Conservation (phyloP, 2,113 vertebrate genomes). For the Pygathrix nemaeus region DNA sequence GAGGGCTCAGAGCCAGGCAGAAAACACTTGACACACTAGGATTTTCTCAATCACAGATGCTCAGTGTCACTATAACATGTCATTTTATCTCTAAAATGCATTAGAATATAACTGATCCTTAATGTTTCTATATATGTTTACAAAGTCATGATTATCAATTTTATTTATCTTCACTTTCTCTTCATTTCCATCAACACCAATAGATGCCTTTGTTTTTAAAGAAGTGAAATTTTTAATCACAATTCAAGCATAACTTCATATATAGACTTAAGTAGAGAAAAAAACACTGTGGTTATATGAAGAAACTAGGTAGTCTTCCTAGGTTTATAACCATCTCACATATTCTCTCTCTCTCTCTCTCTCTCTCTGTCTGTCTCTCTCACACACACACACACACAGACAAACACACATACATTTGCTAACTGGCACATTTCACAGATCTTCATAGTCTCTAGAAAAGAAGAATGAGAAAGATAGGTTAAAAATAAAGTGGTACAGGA, state of each 20-base stretch:
- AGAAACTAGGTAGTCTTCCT: not conserved
- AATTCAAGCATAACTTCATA: not conserved
- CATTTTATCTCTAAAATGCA: not conserved
- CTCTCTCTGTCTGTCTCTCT: not conserved
- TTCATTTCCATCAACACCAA: not conserved
- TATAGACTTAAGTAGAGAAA: not conserved
- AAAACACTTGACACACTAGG: not conserved
- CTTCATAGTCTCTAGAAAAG: not conserved
- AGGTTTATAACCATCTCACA: not conserved
- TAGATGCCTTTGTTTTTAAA: not conserved
- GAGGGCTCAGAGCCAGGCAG: not conserved
- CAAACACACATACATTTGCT: not conserved
- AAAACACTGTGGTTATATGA: not conserved
- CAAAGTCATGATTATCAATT: not conserved
- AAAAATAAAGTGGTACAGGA: not conserved
- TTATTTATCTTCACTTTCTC: not conserved
- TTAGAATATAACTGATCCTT: not conserved
- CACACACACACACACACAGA: too few species aligned
- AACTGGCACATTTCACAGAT: not conserved
- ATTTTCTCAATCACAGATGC: not conserved
- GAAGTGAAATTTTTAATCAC: not conserved
- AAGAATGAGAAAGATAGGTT: not conserved
- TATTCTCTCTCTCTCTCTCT: not conserved
- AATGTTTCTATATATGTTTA: not conserved
- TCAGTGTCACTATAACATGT: not conserved